Percentiles rank a stretch among this genome's conserved stretches.
These are phyloP conservation scores for Bugula neritina DNA, from an alignment of 2,888 invertebrate species.

Conservation along the genomic window DNA sequence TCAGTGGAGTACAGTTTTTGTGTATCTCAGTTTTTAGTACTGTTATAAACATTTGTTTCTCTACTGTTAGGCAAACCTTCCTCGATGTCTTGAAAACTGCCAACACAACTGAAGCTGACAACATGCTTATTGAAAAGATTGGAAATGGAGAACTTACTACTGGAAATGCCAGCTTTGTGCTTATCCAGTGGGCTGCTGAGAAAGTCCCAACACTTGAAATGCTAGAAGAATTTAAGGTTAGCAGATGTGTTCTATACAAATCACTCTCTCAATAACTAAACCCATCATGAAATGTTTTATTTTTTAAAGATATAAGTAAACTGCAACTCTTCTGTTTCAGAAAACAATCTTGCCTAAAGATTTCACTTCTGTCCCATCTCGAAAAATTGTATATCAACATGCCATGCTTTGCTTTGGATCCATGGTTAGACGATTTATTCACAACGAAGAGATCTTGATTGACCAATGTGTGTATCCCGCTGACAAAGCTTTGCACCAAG, in stretches of 20 bases:
- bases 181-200: slow-evolving; percentile 1
- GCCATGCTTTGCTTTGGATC: not conserved
- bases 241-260: too few species aligned
- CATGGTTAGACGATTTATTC: slow-evolving; percentile 19
- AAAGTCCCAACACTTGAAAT: not conserved
- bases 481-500: slow-evolving; percentile 9
- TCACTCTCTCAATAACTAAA: too few species aligned
- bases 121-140: not conserved
- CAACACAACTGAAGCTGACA: slow-evolving; percentile 13
- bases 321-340: too few species aligned
- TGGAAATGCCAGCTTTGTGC: not conserved
- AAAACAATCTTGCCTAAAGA: too few species aligned
- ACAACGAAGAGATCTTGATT: not conserved
- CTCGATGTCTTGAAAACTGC: not conserved
- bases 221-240: too few species aligned
- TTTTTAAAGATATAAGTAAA: too few species aligned
- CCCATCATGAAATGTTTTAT: too few species aligned
- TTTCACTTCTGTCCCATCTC: not conserved
- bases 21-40: too few species aligned
- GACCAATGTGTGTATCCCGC: not conserved
- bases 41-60: too few species aligned
- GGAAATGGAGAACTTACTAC: not conserved
- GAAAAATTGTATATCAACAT: not conserved
- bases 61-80: not conserved
- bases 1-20: too few species aligned